Percentiles rank a stretch among this genome's conserved stretches.
phyloP scores from a whole-genome alignment of 2,797 vertebrate species.

The Muscicapa comitata region DNA sequence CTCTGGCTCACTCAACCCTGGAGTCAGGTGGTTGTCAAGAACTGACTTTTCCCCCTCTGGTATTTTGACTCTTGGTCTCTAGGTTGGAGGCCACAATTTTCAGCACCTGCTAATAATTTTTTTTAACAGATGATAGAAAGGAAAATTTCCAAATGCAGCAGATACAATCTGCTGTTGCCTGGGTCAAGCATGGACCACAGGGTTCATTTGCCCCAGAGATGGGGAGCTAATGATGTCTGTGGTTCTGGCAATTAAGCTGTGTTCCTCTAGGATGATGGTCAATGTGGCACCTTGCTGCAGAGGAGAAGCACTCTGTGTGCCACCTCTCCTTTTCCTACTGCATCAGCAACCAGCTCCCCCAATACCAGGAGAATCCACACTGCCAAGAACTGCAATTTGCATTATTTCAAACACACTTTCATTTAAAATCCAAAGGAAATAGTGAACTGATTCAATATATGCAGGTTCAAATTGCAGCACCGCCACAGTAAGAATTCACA shows the following conservation, averaged over 20 bases:
- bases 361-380: not conserved
- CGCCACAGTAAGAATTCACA: not conserved
- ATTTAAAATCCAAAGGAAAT: not conserved
- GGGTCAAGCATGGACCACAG: not conserved
- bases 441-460: not conserved
- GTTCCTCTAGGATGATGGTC: not conserved
- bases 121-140: constrained; percentile 59
- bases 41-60: constrained; percentile 35
- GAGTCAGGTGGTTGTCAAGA: constrained; percentile 41
- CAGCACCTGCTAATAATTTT: constrained; percentile 64
- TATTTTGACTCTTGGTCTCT: constrained; percentile 41
- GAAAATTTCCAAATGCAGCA: constrained; percentile 28
- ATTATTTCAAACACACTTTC: not conserved
- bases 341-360: accelerated
- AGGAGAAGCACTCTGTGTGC: not conserved
- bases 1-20: constrained; percentile 10
- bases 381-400: not conserved
- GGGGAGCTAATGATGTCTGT: not conserved
- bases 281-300: not conserved
- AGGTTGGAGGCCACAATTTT: constrained; percentile 11
- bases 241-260: not conserved
- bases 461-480: not conserved
- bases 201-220: constrained; percentile 12
- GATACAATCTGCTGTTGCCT: constrained; percentile 25
- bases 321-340: not conserved